Evolutionary conservation across 2,797 vertebrate species (phyloP), one percentile per base, ranked within the genome.

Genomic region (Dryobates pubescens): DNA sequence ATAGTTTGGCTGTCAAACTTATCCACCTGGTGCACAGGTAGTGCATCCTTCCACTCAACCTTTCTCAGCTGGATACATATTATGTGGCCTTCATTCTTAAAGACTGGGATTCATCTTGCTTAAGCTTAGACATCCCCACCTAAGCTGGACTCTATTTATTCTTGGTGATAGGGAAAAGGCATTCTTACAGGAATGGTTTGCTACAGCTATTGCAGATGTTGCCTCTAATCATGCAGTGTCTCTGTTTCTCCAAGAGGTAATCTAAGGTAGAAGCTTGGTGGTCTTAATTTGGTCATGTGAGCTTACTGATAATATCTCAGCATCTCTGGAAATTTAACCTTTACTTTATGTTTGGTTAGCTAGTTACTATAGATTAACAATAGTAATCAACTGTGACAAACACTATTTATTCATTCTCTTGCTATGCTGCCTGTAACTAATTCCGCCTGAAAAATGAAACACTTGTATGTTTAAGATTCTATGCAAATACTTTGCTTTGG

Each of bases 321-420:
- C 57, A 86, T 43, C 61, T 81, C 58, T 93, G 70, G 70, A 94
- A 93, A 78, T 89, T 81, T 82, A 89, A 90, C 79, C 90, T 95
- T 92, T 92, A 72, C 34, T 93, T 89, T 65, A 45, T 90, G 53
- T 95, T 93, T 89, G 63, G 79, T 82, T 93, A 89, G 82, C 54
- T 94, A 83, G 71, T 81, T 93, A 81, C 77, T 87, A 92, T 92
- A 89, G 93, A 95, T 92, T 92, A 92, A 51, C 19, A 2, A 92
- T 94, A 92, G 82, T 67, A 81, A 88, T 92, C 82, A 87, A 5
- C 73, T 2, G 0, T 86, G 90, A 94, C 79, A 79, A 64, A 71
- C 34, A 61, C 96, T 87, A 89, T 92, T 95, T 96, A 94, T 93
- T 89, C 17, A 77, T 93, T 80, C 34, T 89, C 7, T 27, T 59